Evolutionary conservation across 2,113 vertebrate species (phyloP).

Genomic region (Sinocyclocheilus anophthalmus): DNA sequence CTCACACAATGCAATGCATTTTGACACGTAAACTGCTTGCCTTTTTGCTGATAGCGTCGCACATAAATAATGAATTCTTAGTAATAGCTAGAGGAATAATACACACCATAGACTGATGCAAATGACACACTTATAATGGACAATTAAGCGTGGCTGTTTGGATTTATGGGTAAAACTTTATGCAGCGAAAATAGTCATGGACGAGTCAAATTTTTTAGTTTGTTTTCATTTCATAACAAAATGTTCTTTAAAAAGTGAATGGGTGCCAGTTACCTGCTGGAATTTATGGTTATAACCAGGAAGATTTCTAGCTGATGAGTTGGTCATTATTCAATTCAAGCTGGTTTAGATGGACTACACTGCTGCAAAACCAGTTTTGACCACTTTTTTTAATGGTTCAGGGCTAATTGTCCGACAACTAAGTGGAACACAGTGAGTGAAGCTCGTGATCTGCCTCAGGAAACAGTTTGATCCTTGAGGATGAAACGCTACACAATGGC

Average conservation of each 20-base stretch:
- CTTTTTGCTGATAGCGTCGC: constrained; percentile 85
- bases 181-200: neutral
- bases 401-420: too few species aligned
- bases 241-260: neutral
- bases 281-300: neutral
- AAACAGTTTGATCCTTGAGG: too few species aligned
- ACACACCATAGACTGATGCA: constrained; percentile 72
- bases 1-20: constrained; percentile 86
- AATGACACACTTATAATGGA: constrained; percentile 47
- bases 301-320: neutral
- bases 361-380: neutral
- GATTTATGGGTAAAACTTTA: constrained; percentile 3
- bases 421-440: too few species aligned
- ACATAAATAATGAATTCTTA: constrained; percentile 89
- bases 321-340: neutral
- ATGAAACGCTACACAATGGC: too few species aligned
- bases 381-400: too few species aligned
- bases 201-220: neutral
- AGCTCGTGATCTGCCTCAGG: too few species aligned
- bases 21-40: constrained; percentile 95
- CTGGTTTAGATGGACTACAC: neutral
- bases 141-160: constrained; percentile 12
- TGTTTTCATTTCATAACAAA: neutral
- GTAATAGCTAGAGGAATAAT: constrained; percentile 87
- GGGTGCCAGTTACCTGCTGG: neutral